Conservation (phyloP, 2,113 vertebrate genomes). For the Nothoprocta perdicaria region DNA sequence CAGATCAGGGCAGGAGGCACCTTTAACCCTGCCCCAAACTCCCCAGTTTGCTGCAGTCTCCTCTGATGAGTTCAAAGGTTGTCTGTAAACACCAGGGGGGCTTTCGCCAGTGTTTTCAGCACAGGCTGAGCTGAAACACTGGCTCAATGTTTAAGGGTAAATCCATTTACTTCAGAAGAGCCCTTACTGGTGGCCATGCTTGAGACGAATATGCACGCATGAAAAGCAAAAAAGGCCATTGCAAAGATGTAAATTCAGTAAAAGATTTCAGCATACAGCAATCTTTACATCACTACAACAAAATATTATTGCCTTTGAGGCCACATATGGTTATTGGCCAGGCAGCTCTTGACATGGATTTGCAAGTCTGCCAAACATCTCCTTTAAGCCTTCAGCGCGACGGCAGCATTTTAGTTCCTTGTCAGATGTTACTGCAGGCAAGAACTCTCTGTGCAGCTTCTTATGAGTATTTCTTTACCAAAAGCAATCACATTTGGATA, state of each 20-base stretch:
- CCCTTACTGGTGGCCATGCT: neutral
- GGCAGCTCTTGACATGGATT: neutral
- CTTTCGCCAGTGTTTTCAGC: neutral
- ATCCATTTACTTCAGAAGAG: neutral
- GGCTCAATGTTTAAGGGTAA: too few relatives aligned
- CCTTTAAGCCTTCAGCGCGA: fast-evolving
- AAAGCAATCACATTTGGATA: neutral
- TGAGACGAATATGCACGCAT: neutral
- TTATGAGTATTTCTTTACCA: neutral
- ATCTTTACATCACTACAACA: neutral
- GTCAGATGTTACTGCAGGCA: neutral
- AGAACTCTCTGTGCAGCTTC: neutral
- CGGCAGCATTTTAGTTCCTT: neutral
- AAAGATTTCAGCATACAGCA: neutral
- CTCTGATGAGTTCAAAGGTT: neutral
- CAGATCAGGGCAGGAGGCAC: neutral
- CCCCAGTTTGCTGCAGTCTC: fast-evolving
- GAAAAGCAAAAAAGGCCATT: neutral
- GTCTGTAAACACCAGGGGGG: neutral
- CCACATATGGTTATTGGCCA: neutral
- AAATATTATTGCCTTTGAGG: neutral
- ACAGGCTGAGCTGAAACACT: fast-evolving
- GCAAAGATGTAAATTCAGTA: neutral
- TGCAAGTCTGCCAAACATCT: neutral
- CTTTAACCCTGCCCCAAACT: neutral